Evolutionary conservation across 2,113 vertebrate genomes (phyloP), one percentile per base, ranked within the genome.

Genomic region (Menura novaehollandiae): DNA sequence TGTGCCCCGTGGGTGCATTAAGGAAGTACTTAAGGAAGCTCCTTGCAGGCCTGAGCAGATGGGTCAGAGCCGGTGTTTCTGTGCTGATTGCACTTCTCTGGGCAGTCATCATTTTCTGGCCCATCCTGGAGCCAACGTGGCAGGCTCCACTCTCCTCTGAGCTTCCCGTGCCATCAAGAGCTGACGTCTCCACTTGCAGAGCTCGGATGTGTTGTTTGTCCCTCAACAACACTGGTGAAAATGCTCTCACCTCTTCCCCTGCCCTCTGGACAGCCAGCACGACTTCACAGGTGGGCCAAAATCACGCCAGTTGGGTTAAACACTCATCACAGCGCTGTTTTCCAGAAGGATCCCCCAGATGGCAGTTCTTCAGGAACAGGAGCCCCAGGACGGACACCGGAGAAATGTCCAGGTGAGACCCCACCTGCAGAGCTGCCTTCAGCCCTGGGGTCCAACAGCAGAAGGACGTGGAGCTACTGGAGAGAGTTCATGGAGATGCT

Each of bases 1-100:
- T 75, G 26, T 19, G 62, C 75, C 39, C 71, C 17, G 0, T 2
- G 49, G 74, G 58, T 13, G 67, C 47, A 11, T n/a, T 76, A 33
- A 71, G 77, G 89, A 91, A 90, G 83, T 28, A n/a, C 64, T 88
- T 62, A 59, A 43, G 88, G 92, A 96, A 94, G 84, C 58, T 85
- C 60, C 94, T 58, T 3, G 18, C 41, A 62, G 76, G 55, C 79
- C 89, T 35, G 35, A 52, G 47, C 53, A 95, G 60, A 12, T 0
- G 22, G 76, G 30, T 43, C 69, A 49, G 73, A 66, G 58, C 37
- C 0, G 0, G 5, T n/a, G 55, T 44, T 79, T 58, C 56, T 11
- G 35, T 21, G 33, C 55, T 56, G 28, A 26, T 55, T 86, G 79
- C 30, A 11, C 43, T 52, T 20, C 66, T 58, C 47, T 30, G 11